Base-by-base conservation (phyloP, 2,113 vertebrate genomes). In the Lepisosteus osseus region DNA sequence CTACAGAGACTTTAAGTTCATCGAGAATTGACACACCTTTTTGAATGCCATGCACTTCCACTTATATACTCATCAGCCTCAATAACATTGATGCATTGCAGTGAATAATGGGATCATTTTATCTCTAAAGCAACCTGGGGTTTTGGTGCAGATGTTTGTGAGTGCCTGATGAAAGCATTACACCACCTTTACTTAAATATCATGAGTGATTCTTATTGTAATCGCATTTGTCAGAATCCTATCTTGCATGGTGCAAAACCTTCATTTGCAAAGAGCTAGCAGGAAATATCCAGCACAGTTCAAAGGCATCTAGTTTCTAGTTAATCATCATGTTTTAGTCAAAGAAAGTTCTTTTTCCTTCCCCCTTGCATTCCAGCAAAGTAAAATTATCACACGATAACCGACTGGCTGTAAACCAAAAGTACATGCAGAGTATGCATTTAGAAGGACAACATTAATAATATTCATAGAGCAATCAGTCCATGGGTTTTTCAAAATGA, bases 161-260 rank as follows among this genome's bases (percentile, higher is more conserved):
- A 59, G n/a, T 13, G 11, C 13, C 57, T 59, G 57, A 59, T 59
- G 57, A 59, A 59, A 59, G n/a, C 57, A 59, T 59, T 59, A 51
- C 47, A 13, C 57, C 57, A 59, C 57, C 57, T 59, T 13, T 59
- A 59, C n/a, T 59, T 13, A 59, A 59, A 59, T 59, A 59, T 59
- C 57, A 59, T 59, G n/a, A 13, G 13, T 59, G 57, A 59, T 59
- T 59, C 57, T 13, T 59, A 59, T 59, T 59, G n/a, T 59, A 59
- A 59, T n/a, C 57, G 14, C n/a, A 59, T 2, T 59, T n/a, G 57
- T 59, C 57, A 59, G 57, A 59, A 59, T 14, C 13, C 13, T 59
- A 13, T 59, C 12, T 15, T 59, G 11, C 9, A 51, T 51, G 47
- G 47, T 51, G 47, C 5, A 9, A 51, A n/a, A n/a, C 12, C 12